Evolutionary conservation across 2,113 vertebrate species (phyloP).

Genomic region (Rhabdomys dilectus): DNA sequence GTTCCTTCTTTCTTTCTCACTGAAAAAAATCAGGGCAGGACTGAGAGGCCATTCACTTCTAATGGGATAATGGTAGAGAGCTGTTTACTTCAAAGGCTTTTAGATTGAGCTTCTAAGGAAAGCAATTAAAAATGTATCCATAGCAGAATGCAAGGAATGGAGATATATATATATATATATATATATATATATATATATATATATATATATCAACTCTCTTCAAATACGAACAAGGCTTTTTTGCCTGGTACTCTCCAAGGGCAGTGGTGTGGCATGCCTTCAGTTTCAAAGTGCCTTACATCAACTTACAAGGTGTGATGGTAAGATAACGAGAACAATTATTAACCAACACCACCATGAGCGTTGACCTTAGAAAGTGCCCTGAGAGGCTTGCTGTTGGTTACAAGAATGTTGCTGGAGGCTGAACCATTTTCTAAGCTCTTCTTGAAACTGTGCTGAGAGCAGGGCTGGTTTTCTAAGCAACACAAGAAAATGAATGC

Average conservation of each 20-base stretch:
- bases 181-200: too few species aligned
- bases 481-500: slow-evolving; percentile 52
- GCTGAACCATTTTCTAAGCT: slow-evolving; percentile 2
- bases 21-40: slow-evolving; percentile 59
- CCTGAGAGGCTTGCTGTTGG: background rate
- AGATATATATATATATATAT: too few species aligned
- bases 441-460: slow-evolving; percentile 16
- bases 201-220: background rate
- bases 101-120: slow-evolving; percentile 65
- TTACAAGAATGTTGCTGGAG: background rate
- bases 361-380: slow-evolving; percentile 4
- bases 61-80: slow-evolving; percentile 56
- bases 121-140: slow-evolving; percentile 72
- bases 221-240: background rate
- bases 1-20: slow-evolving; percentile 60
- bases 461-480: background rate
- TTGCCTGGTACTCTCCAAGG: background rate
- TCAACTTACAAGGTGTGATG: slow-evolving; percentile 8
- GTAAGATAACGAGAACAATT: background rate
- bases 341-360: slow-evolving; percentile 35
- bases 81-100: slow-evolving; percentile 63
- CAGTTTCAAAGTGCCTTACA: slow-evolving; percentile 14
- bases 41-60: slow-evolving; percentile 44
- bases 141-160: background rate
- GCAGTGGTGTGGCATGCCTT: slow-evolving; percentile 21